Percentiles rank a stretch among this genome's conserved stretches.
These are phyloP conservation scores for Thaleichthys pacificus DNA, from an alignment of 2,797 vertebrate species.

Conservation along the genomic window DNA sequence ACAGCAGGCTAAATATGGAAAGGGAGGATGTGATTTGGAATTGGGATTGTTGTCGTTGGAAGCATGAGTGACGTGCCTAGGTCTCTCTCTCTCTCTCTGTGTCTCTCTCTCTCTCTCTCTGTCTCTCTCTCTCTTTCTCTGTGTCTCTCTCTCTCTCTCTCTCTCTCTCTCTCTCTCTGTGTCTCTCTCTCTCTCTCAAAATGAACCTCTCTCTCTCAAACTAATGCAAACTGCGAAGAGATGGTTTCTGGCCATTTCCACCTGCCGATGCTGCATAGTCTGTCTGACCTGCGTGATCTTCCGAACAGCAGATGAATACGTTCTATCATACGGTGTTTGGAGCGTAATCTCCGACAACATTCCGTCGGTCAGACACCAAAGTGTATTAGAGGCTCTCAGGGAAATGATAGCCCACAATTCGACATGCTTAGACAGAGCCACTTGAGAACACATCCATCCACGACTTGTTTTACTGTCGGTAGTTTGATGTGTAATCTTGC, in stretches of 20 bases:
- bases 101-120: no score
- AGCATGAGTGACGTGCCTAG: neutral
- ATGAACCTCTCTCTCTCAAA: neutral
- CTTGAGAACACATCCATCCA: neutral
- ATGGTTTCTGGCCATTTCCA: no score
- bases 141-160: no score
- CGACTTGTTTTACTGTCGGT: constrained; percentile 10
- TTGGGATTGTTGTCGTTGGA: neutral
- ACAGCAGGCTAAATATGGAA: neutral
- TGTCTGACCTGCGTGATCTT: neutral
- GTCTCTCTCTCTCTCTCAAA: no score
- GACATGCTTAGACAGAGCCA: neutral
- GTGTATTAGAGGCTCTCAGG: constrained; percentile 14
- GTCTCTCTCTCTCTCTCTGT: neutral
- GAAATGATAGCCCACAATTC: constrained; percentile 9
- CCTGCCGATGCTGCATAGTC: neutral
- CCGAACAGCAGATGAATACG: neutral
- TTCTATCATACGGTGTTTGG: neutral
- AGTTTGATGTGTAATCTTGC: constrained; percentile 33
- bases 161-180: neutral
- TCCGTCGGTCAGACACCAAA: neutral
- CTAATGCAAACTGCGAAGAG: neutral
- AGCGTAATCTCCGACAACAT: constrained; percentile 12
- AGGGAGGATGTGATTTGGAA: neutral
- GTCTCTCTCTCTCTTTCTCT: no score